Conservation (phyloP, 2,797 vertebrate genomes). For the Anomalospiza imberbis region DNA sequence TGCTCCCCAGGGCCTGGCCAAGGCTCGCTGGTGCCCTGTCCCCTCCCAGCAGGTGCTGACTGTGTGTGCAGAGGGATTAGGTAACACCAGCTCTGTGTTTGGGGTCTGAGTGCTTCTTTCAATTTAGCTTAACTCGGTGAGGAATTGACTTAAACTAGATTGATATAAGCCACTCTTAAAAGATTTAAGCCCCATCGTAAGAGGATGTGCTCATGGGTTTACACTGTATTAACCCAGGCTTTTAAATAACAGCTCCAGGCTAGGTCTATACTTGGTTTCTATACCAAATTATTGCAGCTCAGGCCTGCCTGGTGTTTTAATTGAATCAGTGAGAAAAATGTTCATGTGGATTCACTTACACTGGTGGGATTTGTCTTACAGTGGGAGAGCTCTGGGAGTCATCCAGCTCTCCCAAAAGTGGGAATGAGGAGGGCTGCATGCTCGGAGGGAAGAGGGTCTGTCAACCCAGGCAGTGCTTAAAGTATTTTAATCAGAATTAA, state of each 20-base stretch:
- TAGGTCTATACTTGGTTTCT: slow-evolving; percentile 45
- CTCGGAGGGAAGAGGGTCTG: background rate
- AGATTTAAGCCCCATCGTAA: slow-evolving; percentile 51
- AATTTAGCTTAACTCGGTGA: slow-evolving; percentile 54
- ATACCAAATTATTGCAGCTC: slow-evolving; percentile 1
- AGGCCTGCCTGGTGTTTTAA: background rate
- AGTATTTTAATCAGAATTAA: background rate
- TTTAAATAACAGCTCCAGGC: slow-evolving; percentile 55
- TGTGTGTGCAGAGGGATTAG: background rate
- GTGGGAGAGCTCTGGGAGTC: background rate
- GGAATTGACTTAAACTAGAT: slow-evolving; percentile 66
- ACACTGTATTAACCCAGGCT: slow-evolving; percentile 57
- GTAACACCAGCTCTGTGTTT: background rate
- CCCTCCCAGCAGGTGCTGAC: background rate
- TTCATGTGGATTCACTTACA: background rate
- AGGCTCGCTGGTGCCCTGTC: background rate
- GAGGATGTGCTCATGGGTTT: slow-evolving; percentile 62
- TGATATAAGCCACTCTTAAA: slow-evolving; percentile 63
- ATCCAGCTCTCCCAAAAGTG: background rate
- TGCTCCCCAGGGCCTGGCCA: background rate
- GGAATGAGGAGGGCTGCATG: accelerated
- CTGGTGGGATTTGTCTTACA: background rate
- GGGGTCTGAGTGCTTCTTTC: slow-evolving; percentile 53
- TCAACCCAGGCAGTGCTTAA: background rate
- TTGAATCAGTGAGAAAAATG: background rate